Conservation (phyloP, 2,888 invertebrate species). For the Tryphoninae sp. region DNA sequence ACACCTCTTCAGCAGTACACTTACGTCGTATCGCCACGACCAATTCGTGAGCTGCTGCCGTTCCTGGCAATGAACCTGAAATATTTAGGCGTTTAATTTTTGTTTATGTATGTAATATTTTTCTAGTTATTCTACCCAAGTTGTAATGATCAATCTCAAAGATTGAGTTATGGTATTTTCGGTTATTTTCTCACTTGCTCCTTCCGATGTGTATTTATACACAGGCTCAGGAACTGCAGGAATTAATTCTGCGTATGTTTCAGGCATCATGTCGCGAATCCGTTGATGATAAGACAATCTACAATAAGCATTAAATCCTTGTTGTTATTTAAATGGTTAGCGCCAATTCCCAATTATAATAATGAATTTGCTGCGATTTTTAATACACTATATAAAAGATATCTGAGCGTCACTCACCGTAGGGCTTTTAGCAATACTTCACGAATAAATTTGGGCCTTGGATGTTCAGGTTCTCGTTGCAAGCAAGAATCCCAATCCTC, state of each 20-base stretch:
- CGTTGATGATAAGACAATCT: constrained; percentile 97
- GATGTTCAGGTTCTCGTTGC: constrained; percentile 92
- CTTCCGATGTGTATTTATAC: constrained; percentile 95
- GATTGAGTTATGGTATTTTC: no score
- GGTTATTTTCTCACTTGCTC: constrained; percentile 87
- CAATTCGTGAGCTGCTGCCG: constrained; percentile 92
- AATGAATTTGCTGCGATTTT: no score
- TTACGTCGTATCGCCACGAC: constrained; percentile 94
- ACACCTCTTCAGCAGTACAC: constrained; percentile 94
- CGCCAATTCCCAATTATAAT: no score
- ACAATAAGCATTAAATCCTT: constrained; percentile 58
- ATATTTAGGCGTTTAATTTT: constrained; percentile 52
- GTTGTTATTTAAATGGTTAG: not conserved
- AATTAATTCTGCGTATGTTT: constrained; percentile 91
- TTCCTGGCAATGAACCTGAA: constrained; percentile 89
- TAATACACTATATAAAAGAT: not conserved
- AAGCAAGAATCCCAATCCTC: constrained; percentile 96
- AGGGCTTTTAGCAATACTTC: constrained; percentile 95
- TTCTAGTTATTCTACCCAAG: not conserved
- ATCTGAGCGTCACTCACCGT: constrained; percentile 84
- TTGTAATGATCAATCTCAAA: no score
- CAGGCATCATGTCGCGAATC: constrained; percentile 95
- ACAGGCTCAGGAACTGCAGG: constrained; percentile 93
- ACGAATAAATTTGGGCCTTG: constrained; percentile 95
- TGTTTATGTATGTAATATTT: not conserved